These are phyloP conservation scores for Panthera uncia DNA, from an alignment of 2,113 vertebrate genomes.

Conservation along the genomic window DNA sequence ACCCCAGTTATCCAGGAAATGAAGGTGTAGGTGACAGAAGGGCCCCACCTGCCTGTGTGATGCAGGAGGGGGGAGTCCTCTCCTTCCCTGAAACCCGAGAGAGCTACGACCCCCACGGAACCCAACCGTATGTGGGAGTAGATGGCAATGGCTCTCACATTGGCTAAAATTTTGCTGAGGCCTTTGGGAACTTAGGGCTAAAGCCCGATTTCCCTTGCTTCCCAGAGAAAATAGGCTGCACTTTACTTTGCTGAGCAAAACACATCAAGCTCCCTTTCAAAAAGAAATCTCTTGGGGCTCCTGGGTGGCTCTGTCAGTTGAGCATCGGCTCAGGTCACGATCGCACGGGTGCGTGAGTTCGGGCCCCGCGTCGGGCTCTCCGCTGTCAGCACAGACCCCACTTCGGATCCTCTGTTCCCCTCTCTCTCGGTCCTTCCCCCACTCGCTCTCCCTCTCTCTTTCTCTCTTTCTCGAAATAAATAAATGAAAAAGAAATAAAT, in stretches of 20 bases:
- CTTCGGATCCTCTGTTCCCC: no score
- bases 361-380: no score
- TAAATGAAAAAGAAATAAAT: no score
- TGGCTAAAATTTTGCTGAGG: not conserved
- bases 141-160: accelerated
- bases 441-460: no score
- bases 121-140: accelerated
- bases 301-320: no score
- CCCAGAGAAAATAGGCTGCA: not conserved
- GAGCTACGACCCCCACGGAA: accelerated
- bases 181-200: not conserved
- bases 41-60: not conserved
- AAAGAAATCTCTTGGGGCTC: not conserved
- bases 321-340: no score
- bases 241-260: not conserved
- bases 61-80: accelerated
- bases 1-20: accelerated
- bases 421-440: no score
- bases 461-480: no score
- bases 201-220: not conserved
- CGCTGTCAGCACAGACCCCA: no score
- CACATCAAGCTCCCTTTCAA: not conserved
- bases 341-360: no score
- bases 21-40: not conserved
- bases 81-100: not conserved